phyloP scores from a whole-genome alignment of 2,888 invertebrate genomes.

The Anthophora plumipes region DNA sequence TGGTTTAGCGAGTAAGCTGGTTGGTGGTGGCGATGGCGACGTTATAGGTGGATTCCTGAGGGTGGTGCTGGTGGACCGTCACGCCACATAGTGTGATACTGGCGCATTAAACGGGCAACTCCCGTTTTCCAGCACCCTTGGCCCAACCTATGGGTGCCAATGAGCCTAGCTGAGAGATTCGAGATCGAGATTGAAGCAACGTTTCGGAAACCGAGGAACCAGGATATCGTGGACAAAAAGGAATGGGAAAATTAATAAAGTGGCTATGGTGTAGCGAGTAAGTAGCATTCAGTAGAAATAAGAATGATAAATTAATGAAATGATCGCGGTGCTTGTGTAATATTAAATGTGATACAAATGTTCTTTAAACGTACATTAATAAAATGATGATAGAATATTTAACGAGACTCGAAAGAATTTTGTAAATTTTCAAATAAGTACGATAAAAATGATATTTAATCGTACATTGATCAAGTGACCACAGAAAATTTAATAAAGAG shows the following conservation, averaged over 20 bases:
- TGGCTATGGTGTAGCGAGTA: too few relatives aligned
- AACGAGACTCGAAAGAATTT: too few relatives aligned
- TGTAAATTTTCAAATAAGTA: too few relatives aligned
- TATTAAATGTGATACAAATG: too few relatives aligned
- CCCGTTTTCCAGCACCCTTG: slow-evolving; percentile 51
- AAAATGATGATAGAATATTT: too few relatives aligned
- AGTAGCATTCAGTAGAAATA: too few relatives aligned
- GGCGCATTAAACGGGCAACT: slow-evolving; percentile 71
- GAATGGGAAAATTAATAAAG: not conserved
- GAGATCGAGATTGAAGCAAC: slow-evolving; percentile 42
- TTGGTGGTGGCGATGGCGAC: slow-evolving; percentile 38
- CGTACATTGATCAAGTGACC: too few relatives aligned
- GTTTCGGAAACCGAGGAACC: not conserved
- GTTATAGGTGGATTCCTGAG: slow-evolving; percentile 40
- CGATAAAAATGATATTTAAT: too few relatives aligned
- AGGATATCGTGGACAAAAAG: not conserved
- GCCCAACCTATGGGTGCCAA: slow-evolving; percentile 42
- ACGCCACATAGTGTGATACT: slow-evolving; percentile 78
- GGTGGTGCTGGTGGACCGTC: slow-evolving; percentile 64
- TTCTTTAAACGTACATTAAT: too few relatives aligned
- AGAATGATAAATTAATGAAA: too few relatives aligned
- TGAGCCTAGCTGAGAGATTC: slow-evolving; percentile 2
- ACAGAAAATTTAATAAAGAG: too few relatives aligned
- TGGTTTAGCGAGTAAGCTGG: not conserved
- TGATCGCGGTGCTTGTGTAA: too few relatives aligned